Evolutionary conservation across 1,140 invertebrate genomes (phyloP), one percentile per base, ranked within the genome.

Genomic region (Drosophila dunni): DNA sequence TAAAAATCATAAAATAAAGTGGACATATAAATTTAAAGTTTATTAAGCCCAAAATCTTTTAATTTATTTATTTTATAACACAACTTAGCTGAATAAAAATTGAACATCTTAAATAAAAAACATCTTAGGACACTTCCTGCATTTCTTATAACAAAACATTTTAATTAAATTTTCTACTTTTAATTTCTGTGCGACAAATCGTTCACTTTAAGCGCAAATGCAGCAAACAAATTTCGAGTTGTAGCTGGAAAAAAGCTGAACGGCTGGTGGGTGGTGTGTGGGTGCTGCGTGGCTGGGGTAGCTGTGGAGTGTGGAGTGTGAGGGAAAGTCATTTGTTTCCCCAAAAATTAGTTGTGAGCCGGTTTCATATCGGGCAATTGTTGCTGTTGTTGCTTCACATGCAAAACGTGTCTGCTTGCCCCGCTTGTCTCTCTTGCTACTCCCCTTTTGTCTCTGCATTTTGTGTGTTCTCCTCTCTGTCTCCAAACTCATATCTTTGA

Each of bases 311-410:
- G 15, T 17, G 24, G 44, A 17, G 62, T 38, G 48, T 40, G 48
- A 53, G 61, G 56, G 63, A 70, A 65, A 86, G 71, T 86, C 82
- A 88, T 86, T 86, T 85, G 82, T 79, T 85, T 78, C 34, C 62
- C 79, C 75, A 82, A 82, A 85, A 76, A 79, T 86, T 82, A 79
- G 82, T 82, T 86, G 83, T 86, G 79, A 74, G 81, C 81, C 75
- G 69, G 74, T 71, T 81, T 81, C 81, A 72, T 69, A 78, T 78
- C 81, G 63, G 57, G 78, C 74, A 75, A 78, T 86, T 81, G 80
- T 67, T 78, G 74, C 62, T 79, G 51, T 56, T 75, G 61, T 51
- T 78, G 70, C 57, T 48, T 72, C 29, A 29, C 63, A 65, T 65
- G 73, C 58, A 70, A 70, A 77, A 84, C 77, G 70, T 85, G 81